Evolutionary conservation across 2,888 invertebrate genomes (phyloP).

Genomic region (Drosophila pullipes): DNA sequence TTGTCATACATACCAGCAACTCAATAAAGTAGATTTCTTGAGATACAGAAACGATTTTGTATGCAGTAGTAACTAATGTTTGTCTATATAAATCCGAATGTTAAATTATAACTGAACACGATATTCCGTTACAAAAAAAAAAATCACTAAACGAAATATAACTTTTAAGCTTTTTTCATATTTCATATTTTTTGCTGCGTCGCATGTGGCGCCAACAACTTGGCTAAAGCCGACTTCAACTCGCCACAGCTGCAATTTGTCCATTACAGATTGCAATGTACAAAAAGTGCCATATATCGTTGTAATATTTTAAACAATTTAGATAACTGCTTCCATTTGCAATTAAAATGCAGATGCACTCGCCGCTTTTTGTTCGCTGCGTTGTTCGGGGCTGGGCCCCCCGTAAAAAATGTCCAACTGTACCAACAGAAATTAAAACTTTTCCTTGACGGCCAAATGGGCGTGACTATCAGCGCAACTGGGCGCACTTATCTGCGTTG

Average conservation of each 20-base stretch:
- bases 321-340: slow-evolving; percentile 84
- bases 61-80: slow-evolving; percentile 2
- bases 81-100: slow-evolving; percentile 14
- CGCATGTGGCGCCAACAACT: slow-evolving; percentile 39
- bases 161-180: neutral
- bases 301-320: slow-evolving; percentile 83
- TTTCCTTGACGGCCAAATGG: slow-evolving; percentile 67
- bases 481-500: slow-evolving; percentile 73
- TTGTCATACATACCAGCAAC: neutral
- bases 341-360: slow-evolving; percentile 81
- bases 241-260: slow-evolving; percentile 34
- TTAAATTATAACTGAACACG: neutral
- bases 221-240: slow-evolving; percentile 8
- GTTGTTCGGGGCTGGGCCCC: neutral
- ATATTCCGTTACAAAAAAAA: neutral
- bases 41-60: neutral
- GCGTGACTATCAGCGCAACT: slow-evolving; percentile 59
- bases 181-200: slow-evolving; percentile 1
- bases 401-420: slow-evolving; percentile 55
- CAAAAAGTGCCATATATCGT: slow-evolving; percentile 55
- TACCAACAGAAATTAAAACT: slow-evolving; percentile 79
- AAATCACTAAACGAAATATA: slow-evolving; percentile 2
- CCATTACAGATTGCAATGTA: slow-evolving; percentile 45
- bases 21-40: neutral
- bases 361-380: slow-evolving; percentile 9